These are phyloP conservation scores for Amblyopsis hoosieri DNA, from an alignment of 2,797 vertebrate genomes.

Conservation along the genomic window DNA sequence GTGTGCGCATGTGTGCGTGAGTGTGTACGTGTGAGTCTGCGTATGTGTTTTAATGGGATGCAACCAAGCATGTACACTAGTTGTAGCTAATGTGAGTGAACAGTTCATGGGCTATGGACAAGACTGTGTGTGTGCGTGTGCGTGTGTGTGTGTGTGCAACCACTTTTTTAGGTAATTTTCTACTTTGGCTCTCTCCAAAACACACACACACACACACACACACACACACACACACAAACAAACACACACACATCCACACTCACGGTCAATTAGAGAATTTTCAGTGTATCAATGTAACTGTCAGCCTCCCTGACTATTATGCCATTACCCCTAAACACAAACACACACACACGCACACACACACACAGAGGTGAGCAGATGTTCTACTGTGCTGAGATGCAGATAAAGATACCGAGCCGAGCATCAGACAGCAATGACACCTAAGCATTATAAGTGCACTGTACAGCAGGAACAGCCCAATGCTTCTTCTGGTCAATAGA, in stretches of 20 bases:
- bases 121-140: conserved; percentile 31
- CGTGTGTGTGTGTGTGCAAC: conserved; percentile 10
- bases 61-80: conserved; percentile 44
- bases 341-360: conserved; percentile 13
- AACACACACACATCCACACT: conserved; percentile 14
- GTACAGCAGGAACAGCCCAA: background rate
- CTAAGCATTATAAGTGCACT: conserved; percentile 51
- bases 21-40: background rate
- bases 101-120: conserved; percentile 51
- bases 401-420: conserved; percentile 63
- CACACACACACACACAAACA: conserved; percentile 20
- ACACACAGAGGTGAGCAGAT: conserved; percentile 53
- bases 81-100: conserved; percentile 53
- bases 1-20: background rate
- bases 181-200: background rate
- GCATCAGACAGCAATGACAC: conserved; percentile 64
- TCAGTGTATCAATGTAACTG: conserved; percentile 60
- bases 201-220: background rate
- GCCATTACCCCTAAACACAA: conserved; percentile 25
- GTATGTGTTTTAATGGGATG: conserved; percentile 18
- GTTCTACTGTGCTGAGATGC: conserved; percentile 58
- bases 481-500: no score
- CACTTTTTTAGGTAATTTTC: conserved; percentile 30
- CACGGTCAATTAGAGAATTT: conserved; percentile 60
- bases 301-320: conserved; percentile 54